Percentiles rank a stretch among this genome's conserved stretches.
Conservation (phyloP, 2,797 vertebrate species). For the Fratercula arctica region DNA sequence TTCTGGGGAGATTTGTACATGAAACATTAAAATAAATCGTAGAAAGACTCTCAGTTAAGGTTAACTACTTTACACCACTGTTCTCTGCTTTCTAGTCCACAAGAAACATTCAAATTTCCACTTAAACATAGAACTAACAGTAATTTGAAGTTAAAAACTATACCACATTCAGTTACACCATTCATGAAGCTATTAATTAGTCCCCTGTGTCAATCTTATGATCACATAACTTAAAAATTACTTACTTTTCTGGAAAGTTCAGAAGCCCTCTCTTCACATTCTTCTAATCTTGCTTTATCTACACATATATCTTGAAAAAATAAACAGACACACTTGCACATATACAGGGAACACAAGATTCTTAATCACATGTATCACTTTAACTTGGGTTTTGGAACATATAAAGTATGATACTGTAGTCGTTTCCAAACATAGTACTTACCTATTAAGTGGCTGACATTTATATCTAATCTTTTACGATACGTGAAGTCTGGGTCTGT, state of each 20-base stretch:
- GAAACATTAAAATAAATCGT: not conserved
- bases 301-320: constrained; percentile 87
- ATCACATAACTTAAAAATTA: not conserved
- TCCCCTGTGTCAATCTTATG: not conserved
- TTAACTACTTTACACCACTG: not conserved
- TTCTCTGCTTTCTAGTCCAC: not conserved
- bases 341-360: not conserved
- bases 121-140: not conserved
- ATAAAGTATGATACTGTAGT: not conserved
- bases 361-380: not conserved
- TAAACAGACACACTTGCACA: constrained; percentile 4
- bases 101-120: not conserved
- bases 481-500: constrained; percentile 95
- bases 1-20: not conserved
- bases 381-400: not conserved
- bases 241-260: constrained; percentile 90
- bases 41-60: not conserved
- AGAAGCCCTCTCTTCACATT: constrained; percentile 87
- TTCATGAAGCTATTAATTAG: not conserved
- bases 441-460: constrained; percentile 93
- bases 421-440: constrained; percentile 56
- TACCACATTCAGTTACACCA: not conserved
- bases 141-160: not conserved
- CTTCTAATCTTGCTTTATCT: constrained; percentile 88
- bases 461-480: constrained; percentile 92